Percentiles rank a stretch among this genome's conserved stretches.
These are phyloP conservation scores for Centropus bengalensis DNA, from an alignment of 2,113 vertebrate genomes.

Conservation along the genomic window DNA sequence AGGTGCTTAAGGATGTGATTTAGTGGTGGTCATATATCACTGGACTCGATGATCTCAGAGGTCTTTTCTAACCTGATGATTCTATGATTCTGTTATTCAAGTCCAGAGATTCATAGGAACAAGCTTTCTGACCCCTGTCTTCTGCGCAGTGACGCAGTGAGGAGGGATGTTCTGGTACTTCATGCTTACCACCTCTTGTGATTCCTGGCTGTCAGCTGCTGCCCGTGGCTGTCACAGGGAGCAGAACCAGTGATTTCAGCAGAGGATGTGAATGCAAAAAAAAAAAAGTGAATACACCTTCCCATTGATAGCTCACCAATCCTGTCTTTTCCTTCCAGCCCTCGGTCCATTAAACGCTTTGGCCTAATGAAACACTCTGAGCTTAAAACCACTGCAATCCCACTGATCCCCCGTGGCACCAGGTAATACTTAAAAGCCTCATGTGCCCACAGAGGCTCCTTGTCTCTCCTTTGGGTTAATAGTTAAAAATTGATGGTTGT, in stretches of 20 bases:
- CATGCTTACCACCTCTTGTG: neutral
- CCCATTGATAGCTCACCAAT: neutral
- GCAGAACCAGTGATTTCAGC: neutral
- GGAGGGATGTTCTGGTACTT: neutral
- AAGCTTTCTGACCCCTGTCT: neutral
- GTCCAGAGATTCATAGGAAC: neutral
- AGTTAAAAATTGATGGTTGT: constrained; percentile 84
- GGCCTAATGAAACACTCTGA: constrained; percentile 51
- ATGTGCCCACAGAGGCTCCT: constrained; percentile 61
- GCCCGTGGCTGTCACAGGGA: neutral
- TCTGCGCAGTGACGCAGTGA: neutral
- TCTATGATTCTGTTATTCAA: no score
- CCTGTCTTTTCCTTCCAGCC: constrained; percentile 14
- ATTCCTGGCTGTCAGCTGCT: neutral
- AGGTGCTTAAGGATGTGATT: no score
- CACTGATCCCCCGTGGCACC: neutral
- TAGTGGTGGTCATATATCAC: no score
- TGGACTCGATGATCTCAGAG: no score
- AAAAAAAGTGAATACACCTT: no score
- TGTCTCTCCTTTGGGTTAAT: constrained; percentile 78
- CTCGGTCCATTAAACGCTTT: neutral
- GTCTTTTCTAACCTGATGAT: no score
- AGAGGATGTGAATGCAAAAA: neutral
- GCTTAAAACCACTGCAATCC: constrained; percentile 60
- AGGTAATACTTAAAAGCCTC: constrained; percentile 63